A percentile compares a stretch with the other conserved stretches of the same genome.
phyloP scores from a whole-genome alignment of 2,888 invertebrate genomes.

The Philonicus albiceps region DNA sequence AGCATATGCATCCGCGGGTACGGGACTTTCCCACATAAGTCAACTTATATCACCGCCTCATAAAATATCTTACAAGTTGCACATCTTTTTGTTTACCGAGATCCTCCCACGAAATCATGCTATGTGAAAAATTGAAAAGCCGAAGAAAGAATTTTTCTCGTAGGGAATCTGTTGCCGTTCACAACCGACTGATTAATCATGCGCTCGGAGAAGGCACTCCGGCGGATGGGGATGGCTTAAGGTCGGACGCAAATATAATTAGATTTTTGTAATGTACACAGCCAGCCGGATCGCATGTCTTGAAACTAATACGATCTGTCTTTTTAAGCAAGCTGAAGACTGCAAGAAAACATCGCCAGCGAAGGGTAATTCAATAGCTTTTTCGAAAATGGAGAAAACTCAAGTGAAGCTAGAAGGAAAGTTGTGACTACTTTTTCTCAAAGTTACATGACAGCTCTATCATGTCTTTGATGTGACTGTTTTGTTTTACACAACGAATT shows the following conservation, averaged over 20 bases:
- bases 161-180: not conserved
- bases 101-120: not conserved
- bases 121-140: not conserved
- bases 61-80: not conserved
- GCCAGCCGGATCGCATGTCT: conserved; percentile 1
- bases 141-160: not conserved
- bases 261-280: conserved; percentile 22
- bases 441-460: not conserved
- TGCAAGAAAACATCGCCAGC: not conserved
- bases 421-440: not conserved
- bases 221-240: not conserved
- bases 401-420: not conserved
- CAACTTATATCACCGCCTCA: not conserved
- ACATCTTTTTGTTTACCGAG: not conserved
- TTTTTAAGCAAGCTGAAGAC: not conserved
- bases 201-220: not conserved
- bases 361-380: conserved; percentile 5
- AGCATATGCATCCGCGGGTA: not conserved
- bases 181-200: not conserved
- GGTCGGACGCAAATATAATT: conserved; percentile 25
- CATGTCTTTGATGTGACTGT: not conserved
- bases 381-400: not conserved
- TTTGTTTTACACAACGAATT: not conserved
- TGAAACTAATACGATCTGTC: not conserved
- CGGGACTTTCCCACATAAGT: not conserved